A percentile compares a stretch with the other conserved stretches of the same genome.
Evolutionary conservation across 2,888 invertebrate species (phyloP).

Genomic region (Rhopalosiphum nymphaeae): DNA sequence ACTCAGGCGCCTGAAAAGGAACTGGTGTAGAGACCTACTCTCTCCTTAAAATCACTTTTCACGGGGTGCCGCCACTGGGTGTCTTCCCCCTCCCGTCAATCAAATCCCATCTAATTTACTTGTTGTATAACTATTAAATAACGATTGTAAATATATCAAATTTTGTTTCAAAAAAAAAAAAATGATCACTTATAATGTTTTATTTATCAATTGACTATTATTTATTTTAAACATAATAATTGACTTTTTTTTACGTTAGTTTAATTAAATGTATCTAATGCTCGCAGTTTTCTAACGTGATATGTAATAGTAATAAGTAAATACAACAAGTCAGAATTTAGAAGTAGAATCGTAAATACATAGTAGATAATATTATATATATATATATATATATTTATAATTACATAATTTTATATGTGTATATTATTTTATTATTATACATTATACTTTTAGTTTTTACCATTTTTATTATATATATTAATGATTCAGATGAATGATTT

Average conservation of each 20-base stretch:
- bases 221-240: constrained; percentile 3
- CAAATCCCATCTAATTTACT: too few relatives aligned
- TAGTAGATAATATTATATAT: background rate
- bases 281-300: background rate
- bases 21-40: too few relatives aligned
- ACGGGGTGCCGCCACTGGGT: too few relatives aligned
- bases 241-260: background rate
- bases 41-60: too few relatives aligned
- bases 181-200: background rate
- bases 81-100: too few relatives aligned
- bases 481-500: background rate
- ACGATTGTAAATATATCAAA: too few relatives aligned
- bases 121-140: too few relatives aligned
- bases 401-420: background rate
- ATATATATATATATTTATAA: background rate
- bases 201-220: background rate
- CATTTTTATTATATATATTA: background rate
- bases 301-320: background rate
- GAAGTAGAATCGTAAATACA: background rate
- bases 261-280: background rate
- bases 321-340: background rate
- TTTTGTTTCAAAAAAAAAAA: too few relatives aligned
- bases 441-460: background rate
- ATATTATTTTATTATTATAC: background rate
- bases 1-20: too few relatives aligned